These are phyloP conservation scores for Geopemphigus sp. DNA, from an alignment of 1,140 invertebrate species.

Conservation along the genomic window DNA sequence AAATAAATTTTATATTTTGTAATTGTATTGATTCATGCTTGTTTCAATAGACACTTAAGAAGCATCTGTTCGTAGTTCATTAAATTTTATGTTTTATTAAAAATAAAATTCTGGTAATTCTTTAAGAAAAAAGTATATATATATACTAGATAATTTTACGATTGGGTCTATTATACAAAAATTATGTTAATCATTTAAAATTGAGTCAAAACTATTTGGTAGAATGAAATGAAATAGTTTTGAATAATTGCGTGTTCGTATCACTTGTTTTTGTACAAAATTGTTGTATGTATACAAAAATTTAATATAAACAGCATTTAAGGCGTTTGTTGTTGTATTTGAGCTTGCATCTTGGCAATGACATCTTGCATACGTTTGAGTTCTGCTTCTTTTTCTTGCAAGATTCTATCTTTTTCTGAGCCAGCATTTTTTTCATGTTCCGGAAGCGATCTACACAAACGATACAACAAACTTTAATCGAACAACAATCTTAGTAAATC, in stretches of 20 bases:
- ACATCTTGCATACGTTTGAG: conserved; percentile 91
- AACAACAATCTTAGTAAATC: not conserved
- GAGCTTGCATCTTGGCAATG: conserved; percentile 90
- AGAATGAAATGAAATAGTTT: not conserved
- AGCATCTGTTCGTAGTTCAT: too few relatives aligned
- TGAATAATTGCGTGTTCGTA: not conserved
- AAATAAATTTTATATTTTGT: too few relatives aligned
- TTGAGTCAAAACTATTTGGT: not conserved
- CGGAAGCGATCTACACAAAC: conserved; percentile 52
- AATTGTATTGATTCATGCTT: too few relatives aligned
- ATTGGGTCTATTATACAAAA: not conserved
- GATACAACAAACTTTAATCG: not conserved
- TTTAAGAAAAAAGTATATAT: too few relatives aligned
- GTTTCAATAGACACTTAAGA: too few relatives aligned
- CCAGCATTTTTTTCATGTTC: conserved; percentile 51
- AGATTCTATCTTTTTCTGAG: conserved; percentile 74
- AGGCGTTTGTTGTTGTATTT: conserved; percentile 68
- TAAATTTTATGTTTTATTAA: too few relatives aligned
- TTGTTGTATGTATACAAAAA: not conserved
- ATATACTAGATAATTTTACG: too few relatives aligned
- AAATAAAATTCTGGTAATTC: too few relatives aligned
- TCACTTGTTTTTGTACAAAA: not conserved
- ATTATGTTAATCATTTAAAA: not conserved
- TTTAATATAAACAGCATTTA: conserved; percentile 7
- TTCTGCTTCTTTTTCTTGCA: conserved; percentile 88